These are phyloP conservation scores for Andricus curvator DNA, from an alignment of 2,888 invertebrate species.

Conservation along the genomic window DNA sequence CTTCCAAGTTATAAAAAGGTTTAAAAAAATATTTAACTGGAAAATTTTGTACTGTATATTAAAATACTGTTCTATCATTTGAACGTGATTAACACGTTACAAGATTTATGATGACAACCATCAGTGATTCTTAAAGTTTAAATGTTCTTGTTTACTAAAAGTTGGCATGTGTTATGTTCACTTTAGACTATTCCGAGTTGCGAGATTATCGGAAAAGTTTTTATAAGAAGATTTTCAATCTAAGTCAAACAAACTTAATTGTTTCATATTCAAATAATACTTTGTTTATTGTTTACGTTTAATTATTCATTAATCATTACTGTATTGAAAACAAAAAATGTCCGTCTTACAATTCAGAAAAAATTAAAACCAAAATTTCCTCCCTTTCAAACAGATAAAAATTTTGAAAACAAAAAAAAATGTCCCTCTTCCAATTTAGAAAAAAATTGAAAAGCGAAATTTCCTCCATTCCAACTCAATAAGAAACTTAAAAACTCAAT, in stretches of 20 bases:
- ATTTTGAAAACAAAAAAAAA: too few species aligned
- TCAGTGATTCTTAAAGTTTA: slow-evolving; percentile 7
- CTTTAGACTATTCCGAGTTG: slow-evolving; percentile 5
- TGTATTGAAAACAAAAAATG: neutral
- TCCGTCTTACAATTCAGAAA: too few species aligned
- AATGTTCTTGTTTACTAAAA: slow-evolving; percentile 16
- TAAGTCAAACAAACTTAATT: neutral
- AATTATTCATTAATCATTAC: neutral
- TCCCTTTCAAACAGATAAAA: too few species aligned
- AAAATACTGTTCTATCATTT: neutral
- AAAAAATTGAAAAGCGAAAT: too few species aligned
- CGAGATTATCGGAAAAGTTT: neutral
- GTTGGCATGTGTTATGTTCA: slow-evolving; percentile 6
- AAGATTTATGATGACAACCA: neutral
- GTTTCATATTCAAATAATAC: neutral
- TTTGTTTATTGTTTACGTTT: neutral
- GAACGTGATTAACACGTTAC: neutral
- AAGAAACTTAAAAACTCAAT: too few species aligned
- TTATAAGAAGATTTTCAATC: neutral
- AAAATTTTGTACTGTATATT: neutral
- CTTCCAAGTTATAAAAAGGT: too few species aligned
- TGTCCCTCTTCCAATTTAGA: too few species aligned
- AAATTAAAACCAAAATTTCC: too few species aligned
- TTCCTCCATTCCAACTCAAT: too few species aligned
- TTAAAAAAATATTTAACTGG: neutral